Percentiles rank a stretch among this genome's conserved stretches.
phyloP scores from a whole-genome alignment of 2,797 vertebrate species.

The Trichosurus vulpecula region DNA sequence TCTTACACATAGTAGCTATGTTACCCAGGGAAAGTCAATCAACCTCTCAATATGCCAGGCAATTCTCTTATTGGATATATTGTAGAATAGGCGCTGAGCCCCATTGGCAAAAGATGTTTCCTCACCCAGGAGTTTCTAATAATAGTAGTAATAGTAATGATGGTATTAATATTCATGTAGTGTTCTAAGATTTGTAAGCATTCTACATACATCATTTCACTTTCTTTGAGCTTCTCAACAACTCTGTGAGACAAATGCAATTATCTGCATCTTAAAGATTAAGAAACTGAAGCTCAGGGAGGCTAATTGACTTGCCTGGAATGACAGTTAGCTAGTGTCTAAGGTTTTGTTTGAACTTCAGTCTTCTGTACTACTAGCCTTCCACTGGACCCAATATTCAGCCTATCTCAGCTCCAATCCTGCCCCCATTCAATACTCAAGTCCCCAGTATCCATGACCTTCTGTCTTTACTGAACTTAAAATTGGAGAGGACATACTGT shows the following conservation, averaged over 20 bases:
- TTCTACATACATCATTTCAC: background rate
- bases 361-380: background rate
- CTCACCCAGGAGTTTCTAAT: background rate
- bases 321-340: background rate
- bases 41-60: background rate
- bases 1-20: background rate
- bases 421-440: background rate
- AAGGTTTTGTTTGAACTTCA: background rate
- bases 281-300: background rate
- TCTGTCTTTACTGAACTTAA: background rate
- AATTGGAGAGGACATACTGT: background rate
- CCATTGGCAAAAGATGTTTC: background rate
- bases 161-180: background rate
- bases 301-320: background rate
- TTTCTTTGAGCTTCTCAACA: background rate
- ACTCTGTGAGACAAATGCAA: background rate
- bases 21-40: background rate
- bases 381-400: background rate
- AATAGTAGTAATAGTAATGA: background rate
- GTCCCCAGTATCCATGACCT: background rate
- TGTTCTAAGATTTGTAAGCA: background rate
- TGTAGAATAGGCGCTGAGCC: background rate
- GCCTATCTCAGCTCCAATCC: background rate
- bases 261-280: background rate
- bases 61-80: background rate